phyloP scores from a whole-genome alignment of 2,797 vertebrate genomes.

The Pseudomugil tenellus region DNA sequence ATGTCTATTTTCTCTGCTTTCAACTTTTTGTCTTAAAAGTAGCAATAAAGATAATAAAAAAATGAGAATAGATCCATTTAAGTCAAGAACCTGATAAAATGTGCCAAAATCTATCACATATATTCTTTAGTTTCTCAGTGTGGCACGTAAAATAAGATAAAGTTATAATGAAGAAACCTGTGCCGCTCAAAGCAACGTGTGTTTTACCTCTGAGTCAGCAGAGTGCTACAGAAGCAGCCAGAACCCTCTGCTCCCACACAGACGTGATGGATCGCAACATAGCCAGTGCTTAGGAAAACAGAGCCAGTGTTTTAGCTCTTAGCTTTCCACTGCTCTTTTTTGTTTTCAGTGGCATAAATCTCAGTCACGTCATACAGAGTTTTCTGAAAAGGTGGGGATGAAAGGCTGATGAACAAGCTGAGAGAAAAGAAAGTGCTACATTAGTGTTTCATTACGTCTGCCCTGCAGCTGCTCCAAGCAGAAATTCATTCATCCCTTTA shows the following conservation, averaged over 20 bases:
- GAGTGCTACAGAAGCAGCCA: constrained; percentile 9
- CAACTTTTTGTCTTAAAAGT: not conserved
- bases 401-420: constrained; percentile 31
- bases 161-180: not conserved
- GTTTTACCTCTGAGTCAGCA: constrained; percentile 11
- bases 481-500: not conserved
- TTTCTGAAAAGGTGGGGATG: constrained; percentile 43
- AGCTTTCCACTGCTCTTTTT: constrained; percentile 56
- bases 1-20: not conserved
- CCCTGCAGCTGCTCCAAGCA: too few species aligned
- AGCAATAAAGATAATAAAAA: not conserved
- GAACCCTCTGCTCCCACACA: constrained; percentile 13
- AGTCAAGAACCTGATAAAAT: not conserved
- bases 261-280: constrained; percentile 62
- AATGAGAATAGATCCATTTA: not conserved
- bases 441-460: too few species aligned
- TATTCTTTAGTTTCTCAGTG: not conserved
- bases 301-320: constrained; percentile 58
- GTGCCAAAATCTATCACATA: not conserved
- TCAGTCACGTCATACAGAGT: constrained; percentile 52
- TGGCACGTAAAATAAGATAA: not conserved
- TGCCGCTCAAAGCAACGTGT: constrained; percentile 1
- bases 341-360: constrained; percentile 60
- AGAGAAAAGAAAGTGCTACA: constrained; percentile 2
- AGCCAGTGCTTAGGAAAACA: constrained; percentile 63